Conservation (phyloP, 2,888 invertebrate species). For the Platypus cylindrus region DNA sequence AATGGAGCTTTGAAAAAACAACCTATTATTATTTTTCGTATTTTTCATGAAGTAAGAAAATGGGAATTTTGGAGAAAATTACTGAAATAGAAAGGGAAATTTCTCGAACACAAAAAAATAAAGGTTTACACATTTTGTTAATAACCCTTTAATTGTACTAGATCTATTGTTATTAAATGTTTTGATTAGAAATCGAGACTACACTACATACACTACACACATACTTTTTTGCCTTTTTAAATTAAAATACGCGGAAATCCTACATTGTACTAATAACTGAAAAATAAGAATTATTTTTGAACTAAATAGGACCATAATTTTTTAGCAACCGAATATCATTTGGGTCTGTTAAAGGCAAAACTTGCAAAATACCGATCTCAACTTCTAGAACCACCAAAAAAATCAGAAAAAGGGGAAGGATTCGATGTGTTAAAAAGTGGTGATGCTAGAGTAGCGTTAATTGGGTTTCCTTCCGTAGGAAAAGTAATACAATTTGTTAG, state of each 20-base stretch:
- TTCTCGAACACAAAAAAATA: slow-evolving; percentile 96
- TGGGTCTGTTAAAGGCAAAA: slow-evolving; percentile 94
- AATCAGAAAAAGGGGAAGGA: slow-evolving; percentile 90
- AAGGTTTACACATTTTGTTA: slow-evolving; percentile 51
- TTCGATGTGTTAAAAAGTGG: slow-evolving; percentile 99
- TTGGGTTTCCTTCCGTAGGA: slow-evolving; percentile 97
- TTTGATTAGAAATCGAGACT: too few species aligned
- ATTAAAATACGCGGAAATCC: too few species aligned
- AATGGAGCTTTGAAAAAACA: too few species aligned
- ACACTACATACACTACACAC: too few species aligned
- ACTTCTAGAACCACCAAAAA: slow-evolving; percentile 86
- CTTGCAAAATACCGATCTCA: slow-evolving; percentile 91
- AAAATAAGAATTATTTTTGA: neutral
- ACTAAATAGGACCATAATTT: too few species aligned
- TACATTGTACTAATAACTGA: too few species aligned
- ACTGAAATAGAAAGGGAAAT: slow-evolving; percentile 98
- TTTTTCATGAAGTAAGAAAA: too few species aligned
- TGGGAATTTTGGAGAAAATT: slow-evolving; percentile 99
- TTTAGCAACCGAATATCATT: slow-evolving; percentile 96
- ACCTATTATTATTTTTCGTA: too few species aligned
- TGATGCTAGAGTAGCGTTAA: slow-evolving; percentile 93
- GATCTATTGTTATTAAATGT: neutral
- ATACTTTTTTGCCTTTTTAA: too few species aligned
- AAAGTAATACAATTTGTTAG: slow-evolving; percentile 46
- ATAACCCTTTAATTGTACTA: neutral